These are phyloP conservation scores for Anagyrus pseudococci DNA, from an alignment of 2,888 invertebrate species.

Conservation along the genomic window DNA sequence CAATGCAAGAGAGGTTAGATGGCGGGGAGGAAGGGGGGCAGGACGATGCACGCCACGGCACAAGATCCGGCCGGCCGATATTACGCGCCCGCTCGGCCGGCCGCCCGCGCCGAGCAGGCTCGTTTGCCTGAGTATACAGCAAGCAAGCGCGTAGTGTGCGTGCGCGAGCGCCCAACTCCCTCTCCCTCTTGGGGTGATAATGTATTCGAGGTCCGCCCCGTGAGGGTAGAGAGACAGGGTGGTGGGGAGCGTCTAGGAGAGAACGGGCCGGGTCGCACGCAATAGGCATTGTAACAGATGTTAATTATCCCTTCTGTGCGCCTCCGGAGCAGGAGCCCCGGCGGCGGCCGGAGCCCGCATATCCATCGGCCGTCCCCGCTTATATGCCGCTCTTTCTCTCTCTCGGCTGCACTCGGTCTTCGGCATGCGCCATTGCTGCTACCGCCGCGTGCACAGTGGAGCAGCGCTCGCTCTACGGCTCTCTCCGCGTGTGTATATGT, in stretches of 20 bases:
- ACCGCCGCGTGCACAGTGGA: not conserved
- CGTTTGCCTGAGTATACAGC: no score
- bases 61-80: slow-evolving; percentile 31
- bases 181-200: slow-evolving; percentile 54
- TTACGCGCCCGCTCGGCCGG: slow-evolving; percentile 1
- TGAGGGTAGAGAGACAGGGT: slow-evolving; percentile 4
- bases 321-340: slow-evolving; percentile 28
- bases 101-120: no score
- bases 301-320: slow-evolving; percentile 61
- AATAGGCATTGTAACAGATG: slow-evolving; percentile 61
- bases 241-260: slow-evolving; percentile 50
- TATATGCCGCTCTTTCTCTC: no score
- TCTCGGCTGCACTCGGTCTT: slow-evolving; percentile 1
- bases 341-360: slow-evolving; percentile 38
- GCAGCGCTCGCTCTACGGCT: not conserved
- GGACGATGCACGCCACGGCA: no score
- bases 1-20: slow-evolving; percentile 39
- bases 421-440: slow-evolving; percentile 31
- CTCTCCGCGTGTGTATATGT: slow-evolving; percentile 2
- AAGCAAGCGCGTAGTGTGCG: slow-evolving; percentile 41
- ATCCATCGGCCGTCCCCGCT: slow-evolving; percentile 48
- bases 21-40: not conserved
- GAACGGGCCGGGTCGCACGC: slow-evolving; percentile 57
- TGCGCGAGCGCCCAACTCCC: slow-evolving; percentile 33
- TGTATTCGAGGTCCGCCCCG: slow-evolving; percentile 62